These are phyloP conservation scores for Apogon hyalosoma DNA, from an alignment of 2,797 vertebrate genomes.

Conservation along the genomic window DNA sequence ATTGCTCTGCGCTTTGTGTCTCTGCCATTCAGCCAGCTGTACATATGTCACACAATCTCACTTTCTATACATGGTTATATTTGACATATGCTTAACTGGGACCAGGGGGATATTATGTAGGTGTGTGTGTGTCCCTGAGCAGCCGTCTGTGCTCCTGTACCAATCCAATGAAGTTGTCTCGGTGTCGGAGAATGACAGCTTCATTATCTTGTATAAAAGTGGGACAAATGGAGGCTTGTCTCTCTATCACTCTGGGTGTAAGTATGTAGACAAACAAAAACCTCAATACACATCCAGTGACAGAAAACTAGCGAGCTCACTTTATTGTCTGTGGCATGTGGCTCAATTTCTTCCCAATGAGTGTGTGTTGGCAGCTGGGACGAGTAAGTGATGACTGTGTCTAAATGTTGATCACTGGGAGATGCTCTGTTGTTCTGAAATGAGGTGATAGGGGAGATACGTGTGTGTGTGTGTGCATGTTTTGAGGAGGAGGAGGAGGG, in stretches of 20 bases:
- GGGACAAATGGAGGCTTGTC: slow-evolving; percentile 99
- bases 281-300: not conserved
- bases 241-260: slow-evolving; percentile 67
- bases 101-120: slow-evolving; percentile 56
- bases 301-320: not conserved
- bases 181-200: slow-evolving; percentile 95
- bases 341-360: slow-evolving; percentile 29
- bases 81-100: slow-evolving; percentile 85
- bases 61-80: slow-evolving; percentile 81
- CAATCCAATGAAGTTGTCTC: slow-evolving; percentile 96
- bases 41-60: slow-evolving; percentile 75
- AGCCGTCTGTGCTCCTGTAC: slow-evolving; percentile 87
- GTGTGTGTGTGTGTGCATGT: slow-evolving; percentile 19
- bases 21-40: slow-evolving; percentile 73
- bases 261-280: slow-evolving; percentile 51
- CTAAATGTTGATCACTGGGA: slow-evolving; percentile 97
- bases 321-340: slow-evolving; percentile 60
- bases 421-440: slow-evolving; percentile 85
- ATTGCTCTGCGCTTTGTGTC: slow-evolving; percentile 50
- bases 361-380: slow-evolving; percentile 87
- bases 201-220: slow-evolving; percentile 99
- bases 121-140: slow-evolving; percentile 57
- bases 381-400: slow-evolving; percentile 97
- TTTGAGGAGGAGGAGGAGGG: slow-evolving; percentile 25
- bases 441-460: slow-evolving; percentile 77